Percentiles rank a stretch among this genome's conserved stretches.
phyloP scores from a whole-genome alignment of 2,888 invertebrate genomes.

The Tolmerus cingulatus region DNA sequence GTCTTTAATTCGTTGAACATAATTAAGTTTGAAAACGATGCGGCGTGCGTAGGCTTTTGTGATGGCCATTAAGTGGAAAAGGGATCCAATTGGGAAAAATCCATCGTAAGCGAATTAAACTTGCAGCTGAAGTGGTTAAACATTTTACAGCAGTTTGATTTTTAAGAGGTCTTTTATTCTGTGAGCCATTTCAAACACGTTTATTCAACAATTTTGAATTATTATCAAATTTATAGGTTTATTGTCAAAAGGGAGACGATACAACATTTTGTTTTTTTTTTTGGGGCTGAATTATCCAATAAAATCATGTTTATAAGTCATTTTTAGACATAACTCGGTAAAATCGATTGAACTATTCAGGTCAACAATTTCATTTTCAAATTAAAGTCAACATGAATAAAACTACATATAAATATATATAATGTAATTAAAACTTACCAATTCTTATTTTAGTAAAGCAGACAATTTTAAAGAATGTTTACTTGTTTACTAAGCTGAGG shows the following conservation, averaged over 20 bases:
- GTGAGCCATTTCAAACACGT: not conserved
- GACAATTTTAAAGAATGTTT: no score
- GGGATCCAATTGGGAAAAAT: not conserved
- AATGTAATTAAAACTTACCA: not conserved
- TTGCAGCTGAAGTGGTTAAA: not conserved
- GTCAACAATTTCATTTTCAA: no score
- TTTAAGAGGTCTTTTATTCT: not conserved
- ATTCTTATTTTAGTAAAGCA: not conserved
- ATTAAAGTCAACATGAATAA: no score
- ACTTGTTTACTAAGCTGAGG: no score
- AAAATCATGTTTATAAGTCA: not conserved
- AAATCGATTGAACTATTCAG: no score
- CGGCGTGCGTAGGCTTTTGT: not conserved
- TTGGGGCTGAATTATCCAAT: no score
- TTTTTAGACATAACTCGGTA: not conserved
- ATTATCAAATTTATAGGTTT: no score
- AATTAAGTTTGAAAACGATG: not conserved
- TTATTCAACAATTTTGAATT: no score
- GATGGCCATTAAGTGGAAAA: not conserved
- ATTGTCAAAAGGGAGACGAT: no score
- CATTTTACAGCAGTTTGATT: not conserved
- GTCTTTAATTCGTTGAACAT: not conserved
- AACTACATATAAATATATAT: not conserved
- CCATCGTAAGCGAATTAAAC: not conserved
- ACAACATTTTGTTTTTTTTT: not conserved